Conservation (phyloP, 2,888 invertebrate genomes). For the Scaptomyza parva region DNA sequence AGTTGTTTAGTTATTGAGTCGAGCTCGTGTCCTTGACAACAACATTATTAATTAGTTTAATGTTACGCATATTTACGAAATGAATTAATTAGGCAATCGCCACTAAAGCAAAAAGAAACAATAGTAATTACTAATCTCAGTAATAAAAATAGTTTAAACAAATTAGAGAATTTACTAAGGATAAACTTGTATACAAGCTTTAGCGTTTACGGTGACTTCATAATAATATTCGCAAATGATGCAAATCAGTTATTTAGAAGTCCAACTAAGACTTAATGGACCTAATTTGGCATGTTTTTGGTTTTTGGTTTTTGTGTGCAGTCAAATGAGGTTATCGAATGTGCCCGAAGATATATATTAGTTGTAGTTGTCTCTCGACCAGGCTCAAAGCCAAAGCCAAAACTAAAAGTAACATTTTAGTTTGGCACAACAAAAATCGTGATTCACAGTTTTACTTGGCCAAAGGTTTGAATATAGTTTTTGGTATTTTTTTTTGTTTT, state of each 20-base stretch:
- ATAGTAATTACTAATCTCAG: constrained; percentile 7
- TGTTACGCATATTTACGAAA: constrained; percentile 47
- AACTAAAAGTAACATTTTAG: constrained; percentile 39
- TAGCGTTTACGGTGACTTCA: constrained; percentile 12
- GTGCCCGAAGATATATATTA: constrained; percentile 43
- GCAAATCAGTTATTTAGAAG: constrained; percentile 24
- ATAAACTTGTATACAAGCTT: too few species aligned
- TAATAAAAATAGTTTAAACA: not conserved
- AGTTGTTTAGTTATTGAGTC: too few species aligned
- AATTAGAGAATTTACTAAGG: not conserved
- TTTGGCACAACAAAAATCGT: constrained; percentile 73
- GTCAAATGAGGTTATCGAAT: constrained; percentile 22
- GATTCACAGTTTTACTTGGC: constrained; percentile 59
- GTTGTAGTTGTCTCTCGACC: too few species aligned
- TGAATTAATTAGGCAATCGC: constrained; percentile 32
- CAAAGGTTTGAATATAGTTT: constrained; percentile 17
- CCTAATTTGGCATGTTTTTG: constrained; percentile 40
- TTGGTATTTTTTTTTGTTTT: not conserved
- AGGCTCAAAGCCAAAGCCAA: constrained; percentile 4
- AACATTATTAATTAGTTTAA: constrained; percentile 33
- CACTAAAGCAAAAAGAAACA: not conserved
- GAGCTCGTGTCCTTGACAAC: constrained; percentile 41
- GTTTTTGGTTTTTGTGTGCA: too few species aligned
- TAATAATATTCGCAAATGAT: constrained; percentile 41
- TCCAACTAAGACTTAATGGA: constrained; percentile 27